A percentile compares a stretch with the other conserved stretches of the same genome.
These are phyloP conservation scores for Hoplias malabaricus DNA, from an alignment of 2,113 vertebrate species.

Conservation along the genomic window DNA sequence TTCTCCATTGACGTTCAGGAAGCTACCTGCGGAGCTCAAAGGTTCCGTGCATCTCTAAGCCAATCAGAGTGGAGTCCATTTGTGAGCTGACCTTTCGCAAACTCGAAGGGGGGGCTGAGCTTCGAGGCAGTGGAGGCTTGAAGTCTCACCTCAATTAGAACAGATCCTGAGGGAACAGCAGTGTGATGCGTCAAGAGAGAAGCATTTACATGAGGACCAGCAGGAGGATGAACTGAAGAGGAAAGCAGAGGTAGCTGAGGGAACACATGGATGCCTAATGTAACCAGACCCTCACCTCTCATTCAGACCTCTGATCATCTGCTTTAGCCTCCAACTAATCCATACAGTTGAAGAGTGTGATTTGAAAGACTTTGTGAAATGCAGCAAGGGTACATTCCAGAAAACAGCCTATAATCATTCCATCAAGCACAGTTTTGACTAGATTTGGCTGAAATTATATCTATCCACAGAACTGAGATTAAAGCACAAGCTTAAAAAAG, in stretches of 20 bases:
- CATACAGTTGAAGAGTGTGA: not conserved
- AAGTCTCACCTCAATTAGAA: conserved; percentile 11
- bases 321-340: not conserved
- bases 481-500: not conserved
- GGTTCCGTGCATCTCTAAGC: conserved; percentile 20
- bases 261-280: not conserved
- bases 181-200: not conserved
- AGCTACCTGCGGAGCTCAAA: conserved; percentile 40
- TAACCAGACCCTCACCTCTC: not conserved
- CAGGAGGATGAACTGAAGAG: not conserved
- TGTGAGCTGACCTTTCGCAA: conserved; percentile 54
- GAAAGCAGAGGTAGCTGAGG: not conserved
- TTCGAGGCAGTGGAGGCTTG: conserved; percentile 30
- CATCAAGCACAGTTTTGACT: not conserved
- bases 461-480: not conserved
- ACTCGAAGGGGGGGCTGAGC: conserved; percentile 29
- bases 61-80: conserved; percentile 32
- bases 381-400: too few relatives aligned
- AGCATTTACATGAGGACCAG: not conserved
- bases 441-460: not conserved
- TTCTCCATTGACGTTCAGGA: conserved; percentile 49
- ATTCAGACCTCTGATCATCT: not conserved
- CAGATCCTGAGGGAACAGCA: not conserved
- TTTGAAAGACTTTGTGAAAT: too few relatives aligned
- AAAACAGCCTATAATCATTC: not conserved